These are phyloP conservation scores for Cavia aperea DNA, from an alignment of 2,113 vertebrate species.

Conservation along the genomic window DNA sequence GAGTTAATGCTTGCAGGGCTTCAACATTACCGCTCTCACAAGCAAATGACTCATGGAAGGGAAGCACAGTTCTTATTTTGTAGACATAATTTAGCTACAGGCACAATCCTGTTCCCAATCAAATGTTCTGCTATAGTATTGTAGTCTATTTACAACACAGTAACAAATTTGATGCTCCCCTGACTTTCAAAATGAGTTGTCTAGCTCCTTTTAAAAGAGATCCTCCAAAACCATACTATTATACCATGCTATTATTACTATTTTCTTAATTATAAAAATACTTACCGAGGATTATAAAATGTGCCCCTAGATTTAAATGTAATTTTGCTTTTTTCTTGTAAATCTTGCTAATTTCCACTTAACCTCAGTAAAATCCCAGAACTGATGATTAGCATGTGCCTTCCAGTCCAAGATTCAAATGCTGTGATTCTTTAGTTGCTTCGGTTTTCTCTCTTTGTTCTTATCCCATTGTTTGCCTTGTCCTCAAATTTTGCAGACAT, in stretches of 20 bases:
- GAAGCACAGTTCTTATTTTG: neutral
- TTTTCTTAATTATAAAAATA: neutral
- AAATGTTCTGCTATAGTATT: neutral
- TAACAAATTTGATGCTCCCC: accelerated
- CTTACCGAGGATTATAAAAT: neutral
- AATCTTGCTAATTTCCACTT: neutral
- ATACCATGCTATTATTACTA: neutral
- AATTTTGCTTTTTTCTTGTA: neutral
- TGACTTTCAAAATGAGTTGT: neutral
- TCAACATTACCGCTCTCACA: accelerated
- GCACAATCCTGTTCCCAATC: neutral
- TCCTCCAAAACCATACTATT: neutral
- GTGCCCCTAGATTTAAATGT: neutral
- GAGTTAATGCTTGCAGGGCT: accelerated
- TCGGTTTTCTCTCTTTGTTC: neutral
- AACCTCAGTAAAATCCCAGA: neutral
- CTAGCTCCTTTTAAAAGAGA: neutral
- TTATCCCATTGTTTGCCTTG: neutral
- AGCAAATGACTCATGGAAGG: neutral
- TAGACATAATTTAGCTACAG: neutral
- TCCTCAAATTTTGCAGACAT: neutral
- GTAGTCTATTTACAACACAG: neutral
- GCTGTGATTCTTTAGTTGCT: neutral
- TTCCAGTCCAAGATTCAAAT: neutral
- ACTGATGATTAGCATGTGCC: too few relatives aligned